Evolutionary conservation across 2,797 vertebrate genomes (phyloP), one percentile per base, ranked within the genome.

Genomic region (Macrochelys suwanniensis): DNA sequence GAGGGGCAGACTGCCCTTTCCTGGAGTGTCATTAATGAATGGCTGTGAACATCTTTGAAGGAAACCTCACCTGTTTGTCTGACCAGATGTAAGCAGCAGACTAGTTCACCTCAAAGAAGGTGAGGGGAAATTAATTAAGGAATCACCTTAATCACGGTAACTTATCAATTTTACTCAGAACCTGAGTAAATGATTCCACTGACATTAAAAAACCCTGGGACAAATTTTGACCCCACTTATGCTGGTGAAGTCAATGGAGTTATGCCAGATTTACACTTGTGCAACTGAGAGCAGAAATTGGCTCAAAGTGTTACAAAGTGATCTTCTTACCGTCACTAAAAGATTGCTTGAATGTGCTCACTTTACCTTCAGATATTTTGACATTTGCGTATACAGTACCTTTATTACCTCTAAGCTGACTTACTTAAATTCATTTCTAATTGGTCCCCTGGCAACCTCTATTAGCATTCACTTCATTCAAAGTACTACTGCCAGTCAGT

Each of bases 61-160:
- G 53, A 92, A 89, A 53, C 31, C 33, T 85, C 31, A 23, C 74
- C 92, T 95, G 1, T 1, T 49, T 68, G 74, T 57, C 84, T 92
- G 92, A 90, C 65, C 87, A 89, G 76, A 78, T 10, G 28, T 71
- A 93, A 95, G 94, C 68, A 61, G 26, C 92, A 90, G 45, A 78
- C 87, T 95, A 97, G 87, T 88, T 88, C 84, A 91, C 95, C 88
- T 90, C 93, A 96, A 88, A 97, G 88, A 93, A 53, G 16, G 59
- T 93, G 71, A 8, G 56, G 28, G 37, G 3, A 59, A 15, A 77
- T 15, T 47, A 80, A 82, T 87, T 85, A 50, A 37, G 56, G 50
- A 90, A 9, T 84, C 49, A 84, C 13, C 33, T n/a, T n/a, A n/a
- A n/a, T n/a, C 61, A 15, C 5, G 78, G 5, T 79, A 68, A 92